Conservation (phyloP, 2,888 invertebrate species). For the Cataglyphis rosenhaueri region DNA sequence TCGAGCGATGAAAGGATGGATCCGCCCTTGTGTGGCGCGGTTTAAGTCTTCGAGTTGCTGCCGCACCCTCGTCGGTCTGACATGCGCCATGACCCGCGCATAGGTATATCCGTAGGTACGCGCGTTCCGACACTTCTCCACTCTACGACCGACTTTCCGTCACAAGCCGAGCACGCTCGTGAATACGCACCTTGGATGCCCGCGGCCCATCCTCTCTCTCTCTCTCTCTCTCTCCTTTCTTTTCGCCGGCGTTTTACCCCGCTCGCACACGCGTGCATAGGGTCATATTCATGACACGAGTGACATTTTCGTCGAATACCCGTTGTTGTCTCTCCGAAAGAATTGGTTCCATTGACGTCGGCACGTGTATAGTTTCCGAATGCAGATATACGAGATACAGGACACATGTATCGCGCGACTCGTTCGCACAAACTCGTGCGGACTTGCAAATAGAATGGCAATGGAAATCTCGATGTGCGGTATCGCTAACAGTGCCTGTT, state of each 20-base stretch:
- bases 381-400: slow-evolving; percentile 18
- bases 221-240: neutral
- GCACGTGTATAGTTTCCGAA: slow-evolving; percentile 1
- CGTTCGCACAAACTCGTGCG: slow-evolving; percentile 11
- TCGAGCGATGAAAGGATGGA: slow-evolving; percentile 66
- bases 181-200: slow-evolving; percentile 10
- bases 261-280: neutral
- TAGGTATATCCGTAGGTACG: slow-evolving; percentile 72
- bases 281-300: slow-evolving; percentile 8
- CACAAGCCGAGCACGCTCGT: neutral
- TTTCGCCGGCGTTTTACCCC: neutral
- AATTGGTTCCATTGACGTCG: slow-evolving; percentile 9
- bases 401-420: neutral
- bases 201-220: neutral
- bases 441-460: slow-evolving; percentile 36
- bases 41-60: slow-evolving; percentile 73
- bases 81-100: slow-evolving; percentile 83
- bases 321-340: slow-evolving; percentile 24
- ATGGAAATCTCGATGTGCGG: slow-evolving; percentile 38
- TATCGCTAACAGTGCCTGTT: neutral
- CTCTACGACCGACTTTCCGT: neutral
- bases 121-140: slow-evolving; percentile 31
- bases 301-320: neutral
- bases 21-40: slow-evolving; percentile 69
- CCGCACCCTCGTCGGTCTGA: slow-evolving; percentile 82